phyloP scores from a whole-genome alignment of 2,888 invertebrate genomes.

The Argyra leucocephala region DNA sequence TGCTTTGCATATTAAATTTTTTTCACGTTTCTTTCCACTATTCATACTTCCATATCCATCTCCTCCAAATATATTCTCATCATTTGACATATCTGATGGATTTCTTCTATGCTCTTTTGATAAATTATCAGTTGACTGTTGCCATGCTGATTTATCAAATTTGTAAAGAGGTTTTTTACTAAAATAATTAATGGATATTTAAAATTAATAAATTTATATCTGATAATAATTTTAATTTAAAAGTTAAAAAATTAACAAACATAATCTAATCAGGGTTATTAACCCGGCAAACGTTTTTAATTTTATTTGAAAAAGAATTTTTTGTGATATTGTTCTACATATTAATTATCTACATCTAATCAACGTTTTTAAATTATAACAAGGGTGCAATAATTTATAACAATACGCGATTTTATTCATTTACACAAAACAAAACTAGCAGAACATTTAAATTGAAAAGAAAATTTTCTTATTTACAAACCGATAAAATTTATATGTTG shows the following conservation, averaged over 20 bases:
- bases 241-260: background rate
- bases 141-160: conserved; percentile 53
- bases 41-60: conserved; percentile 24
- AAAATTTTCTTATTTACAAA: background rate
- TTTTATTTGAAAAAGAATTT: background rate
- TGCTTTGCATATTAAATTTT: conserved; percentile 64
- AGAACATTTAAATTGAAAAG: background rate
- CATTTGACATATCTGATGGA: conserved; percentile 40
- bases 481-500: background rate
- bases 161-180: conserved; percentile 57
- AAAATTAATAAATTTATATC: conserved; percentile 9
- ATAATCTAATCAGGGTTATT: background rate
- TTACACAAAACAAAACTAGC: background rate
- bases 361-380: no score
- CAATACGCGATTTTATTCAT: no score
- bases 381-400: no score
- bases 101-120: conserved; percentile 41
- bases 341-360: no score
- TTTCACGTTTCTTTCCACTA: conserved; percentile 43
- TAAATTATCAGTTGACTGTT: conserved; percentile 11
- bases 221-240: background rate
- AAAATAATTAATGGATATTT: conserved; percentile 29
- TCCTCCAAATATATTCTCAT: conserved; percentile 32
- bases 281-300: background rate
- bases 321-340: no score